Evolutionary conservation across 2,888 invertebrate species (phyloP).

Genomic region (Ectobius pallidus): DNA sequence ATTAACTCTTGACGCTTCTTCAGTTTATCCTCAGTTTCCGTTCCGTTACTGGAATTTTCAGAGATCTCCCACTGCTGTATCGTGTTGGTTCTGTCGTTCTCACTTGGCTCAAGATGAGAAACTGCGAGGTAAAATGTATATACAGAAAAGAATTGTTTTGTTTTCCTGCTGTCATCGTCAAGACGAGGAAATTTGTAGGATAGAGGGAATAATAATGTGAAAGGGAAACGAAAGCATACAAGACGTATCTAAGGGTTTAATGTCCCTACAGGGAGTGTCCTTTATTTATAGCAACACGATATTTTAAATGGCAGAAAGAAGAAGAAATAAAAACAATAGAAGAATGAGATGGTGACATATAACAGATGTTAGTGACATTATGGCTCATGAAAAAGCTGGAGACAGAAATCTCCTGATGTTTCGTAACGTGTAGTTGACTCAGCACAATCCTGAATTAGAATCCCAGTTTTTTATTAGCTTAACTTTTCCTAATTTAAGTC

Average conservation of each 20-base stretch:
- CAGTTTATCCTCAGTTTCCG: neutral
- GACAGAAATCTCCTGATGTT: neutral
- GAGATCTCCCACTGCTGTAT: neutral
- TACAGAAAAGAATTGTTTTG: neutral
- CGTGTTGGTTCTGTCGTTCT: neutral
- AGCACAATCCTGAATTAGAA: neutral
- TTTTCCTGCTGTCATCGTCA: neutral
- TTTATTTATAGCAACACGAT: neutral
- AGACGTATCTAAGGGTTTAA: neutral
- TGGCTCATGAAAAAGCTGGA: neutral
- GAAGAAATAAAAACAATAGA: neutral
- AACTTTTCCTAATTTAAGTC: neutral
- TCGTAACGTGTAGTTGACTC: neutral
- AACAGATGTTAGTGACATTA: neutral
- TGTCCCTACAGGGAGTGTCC: neutral
- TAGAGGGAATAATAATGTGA: neutral
- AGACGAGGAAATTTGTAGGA: neutral
- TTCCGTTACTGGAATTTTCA: neutral
- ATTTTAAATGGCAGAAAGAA: neutral
- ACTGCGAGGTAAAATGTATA: neutral
- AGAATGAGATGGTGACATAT: neutral
- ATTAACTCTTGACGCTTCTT: conserved; percentile 21
- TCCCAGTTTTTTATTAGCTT: neutral
- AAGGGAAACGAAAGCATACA: neutral
- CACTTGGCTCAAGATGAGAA: neutral